A percentile compares a stretch with the other conserved stretches of the same genome.
These are phyloP conservation scores for Rhabdomys pumilio DNA, from an alignment of 2,797 vertebrate genomes.

Conservation along the genomic window DNA sequence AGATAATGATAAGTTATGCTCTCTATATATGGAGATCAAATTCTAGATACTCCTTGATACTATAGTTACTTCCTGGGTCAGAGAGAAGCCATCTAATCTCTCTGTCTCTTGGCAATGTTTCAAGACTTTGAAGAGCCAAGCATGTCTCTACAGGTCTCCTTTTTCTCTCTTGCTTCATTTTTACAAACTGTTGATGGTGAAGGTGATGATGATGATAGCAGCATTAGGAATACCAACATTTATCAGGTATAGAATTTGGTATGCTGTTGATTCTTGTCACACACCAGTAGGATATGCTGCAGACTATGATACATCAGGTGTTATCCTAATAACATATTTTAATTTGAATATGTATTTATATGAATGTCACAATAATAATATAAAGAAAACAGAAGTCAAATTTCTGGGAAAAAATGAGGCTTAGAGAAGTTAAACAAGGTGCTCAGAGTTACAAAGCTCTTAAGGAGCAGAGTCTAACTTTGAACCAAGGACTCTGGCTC, in stretches of 20 bases:
- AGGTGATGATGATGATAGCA: background rate
- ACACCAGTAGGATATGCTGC: background rate
- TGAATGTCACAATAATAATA: background rate
- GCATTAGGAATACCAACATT: background rate
- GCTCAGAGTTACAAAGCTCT: background rate
- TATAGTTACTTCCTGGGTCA: conserved; percentile 55
- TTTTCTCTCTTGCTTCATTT: conserved; percentile 46
- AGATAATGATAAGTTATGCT: conserved; percentile 10
- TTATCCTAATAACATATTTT: background rate
- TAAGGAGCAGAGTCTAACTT: background rate
- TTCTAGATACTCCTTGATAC: conserved; percentile 67
- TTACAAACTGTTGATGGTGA: conserved; percentile 1
- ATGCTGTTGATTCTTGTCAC: background rate
- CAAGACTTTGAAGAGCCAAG: conserved; percentile 73
- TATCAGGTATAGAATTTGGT: background rate
- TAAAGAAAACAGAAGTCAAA: background rate
- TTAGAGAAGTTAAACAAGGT: conserved; percentile 15
- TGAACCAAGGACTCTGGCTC: background rate
- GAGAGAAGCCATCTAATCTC: conserved; percentile 59
- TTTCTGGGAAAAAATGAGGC: conserved; percentile 47
- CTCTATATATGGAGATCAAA: background rate
- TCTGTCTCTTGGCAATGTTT: conserved; percentile 69
- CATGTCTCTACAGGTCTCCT: conserved; percentile 36
- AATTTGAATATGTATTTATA: background rate
- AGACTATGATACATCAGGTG: background rate